A percentile compares a stretch with the other conserved stretches of the same genome.
Evolutionary conservation across 2,888 invertebrate genomes (phyloP).

Genomic region (Drosophila anomelani): DNA sequence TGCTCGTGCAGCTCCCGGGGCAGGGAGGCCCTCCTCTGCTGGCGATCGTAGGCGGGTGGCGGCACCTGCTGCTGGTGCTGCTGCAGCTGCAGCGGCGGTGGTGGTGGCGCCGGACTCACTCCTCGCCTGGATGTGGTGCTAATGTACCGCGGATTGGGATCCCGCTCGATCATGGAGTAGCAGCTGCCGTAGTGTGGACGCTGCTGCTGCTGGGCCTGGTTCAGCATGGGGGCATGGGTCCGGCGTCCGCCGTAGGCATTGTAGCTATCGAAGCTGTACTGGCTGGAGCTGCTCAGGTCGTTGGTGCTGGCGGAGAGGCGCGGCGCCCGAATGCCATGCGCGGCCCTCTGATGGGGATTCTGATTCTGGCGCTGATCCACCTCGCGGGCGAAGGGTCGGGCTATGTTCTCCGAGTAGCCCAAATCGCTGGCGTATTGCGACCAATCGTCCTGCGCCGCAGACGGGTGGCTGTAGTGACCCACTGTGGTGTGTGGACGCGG

Average conservation of each 20-base stretch:
- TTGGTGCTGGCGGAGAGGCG: constrained; percentile 81
- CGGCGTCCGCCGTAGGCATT: constrained; percentile 79
- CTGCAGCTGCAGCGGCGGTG: neutral
- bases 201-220: constrained; percentile 68
- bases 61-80: constrained; percentile 28
- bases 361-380: constrained; percentile 77
- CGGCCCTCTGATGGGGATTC: constrained; percentile 29
- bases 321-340: constrained; percentile 81
- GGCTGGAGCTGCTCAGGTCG: constrained; percentile 70
- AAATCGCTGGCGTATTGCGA: constrained; percentile 85
- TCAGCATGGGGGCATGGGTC: constrained; percentile 79
- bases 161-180: constrained; percentile 83
- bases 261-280: constrained; percentile 70
- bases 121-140: constrained; percentile 81
- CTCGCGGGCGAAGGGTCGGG: constrained; percentile 82
- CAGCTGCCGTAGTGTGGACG: constrained; percentile 80
- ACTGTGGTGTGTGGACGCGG: constrained; percentile 62
- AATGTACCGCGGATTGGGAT: constrained; percentile 82
- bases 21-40: constrained; percentile 86
- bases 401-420: constrained; percentile 83
- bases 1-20: constrained; percentile 87
- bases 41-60: constrained; percentile 69
- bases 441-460: constrained; percentile 85
- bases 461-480: constrained; percentile 46
- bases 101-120: constrained; percentile 70